Evolutionary conservation across 2,888 invertebrate species (phyloP), one percentile per base, ranked within the genome.

Genomic region (Acrobasis suavella): DNA sequence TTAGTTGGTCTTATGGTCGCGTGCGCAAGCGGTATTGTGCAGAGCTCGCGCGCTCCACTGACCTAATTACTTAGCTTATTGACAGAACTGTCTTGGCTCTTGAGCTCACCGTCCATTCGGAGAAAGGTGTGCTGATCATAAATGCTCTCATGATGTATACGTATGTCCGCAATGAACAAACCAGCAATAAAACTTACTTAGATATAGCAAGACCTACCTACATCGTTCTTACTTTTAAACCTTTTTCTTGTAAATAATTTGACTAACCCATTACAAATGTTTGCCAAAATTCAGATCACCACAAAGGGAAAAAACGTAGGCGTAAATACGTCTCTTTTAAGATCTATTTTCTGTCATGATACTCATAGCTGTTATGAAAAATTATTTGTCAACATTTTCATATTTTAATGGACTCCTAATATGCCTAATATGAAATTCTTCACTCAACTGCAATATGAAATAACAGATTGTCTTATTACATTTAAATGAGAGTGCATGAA

Each of bases 51-150:
- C 80, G 90, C 78, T 86, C 92, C 77, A 91, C 86, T 92, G 79
- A 91, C 92, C 92, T 80, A 86, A 86, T 91, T 92, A 86, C 83
- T 82, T 78, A 78, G 80, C 86, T 83, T 86, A 89, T 87, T 90
- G 89, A 88, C 91, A 88, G 88, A 89, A 82, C 79, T 83, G 85
- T 89, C 86, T 91, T 89, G 91, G 89, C 90, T 80, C 77, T 75
- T 70, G 76, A 80, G 79, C 86, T 83, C 81, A 74, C 69, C 69
- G 72, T 73, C 77, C 76, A 77, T 39, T 51, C 22, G 22, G 80
- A 83, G 80, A 85, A 81, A 81, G 79, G 77, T 76, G 71, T 74
- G 67, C 69, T 68, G 72, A 72, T 72, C 55, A 63, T 9, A 55
- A 51, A 59, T 55, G 38, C 37, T 54, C 32, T 15, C 9, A 38